Percentiles rank a stretch among this genome's conserved stretches.
phyloP scores from a whole-genome alignment of 2,888 invertebrate species.

The Isoperla grammatica region DNA sequence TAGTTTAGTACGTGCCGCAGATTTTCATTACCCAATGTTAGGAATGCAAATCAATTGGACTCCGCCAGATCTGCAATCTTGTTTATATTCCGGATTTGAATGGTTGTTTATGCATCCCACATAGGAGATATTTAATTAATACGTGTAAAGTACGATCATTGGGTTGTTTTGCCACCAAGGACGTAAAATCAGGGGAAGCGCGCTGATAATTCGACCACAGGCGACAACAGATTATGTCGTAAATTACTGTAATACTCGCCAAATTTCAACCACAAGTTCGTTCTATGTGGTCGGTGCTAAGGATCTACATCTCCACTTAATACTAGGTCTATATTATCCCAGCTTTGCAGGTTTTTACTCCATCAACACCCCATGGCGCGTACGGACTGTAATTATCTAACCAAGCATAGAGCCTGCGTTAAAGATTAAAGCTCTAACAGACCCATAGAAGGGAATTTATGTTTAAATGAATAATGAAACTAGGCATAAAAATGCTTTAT shows the following conservation, averaged over 20 bases:
- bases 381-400: conserved; percentile 12
- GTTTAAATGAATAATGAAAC: conserved; percentile 5
- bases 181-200: no score
- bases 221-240: conserved; percentile 24
- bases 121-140: no score
- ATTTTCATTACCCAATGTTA: no score
- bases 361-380: conserved; percentile 14
- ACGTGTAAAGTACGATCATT: no score
- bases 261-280: conserved; percentile 5
- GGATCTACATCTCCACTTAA: conserved; percentile 14
- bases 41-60: no score
- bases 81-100: no score
- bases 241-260: conserved; percentile 20
- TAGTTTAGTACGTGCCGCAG: no score
- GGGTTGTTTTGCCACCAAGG: no score
- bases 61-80: no score
- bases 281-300: conserved; percentile 1
- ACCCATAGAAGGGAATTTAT: conserved; percentile 5
- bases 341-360: conserved; percentile 14
- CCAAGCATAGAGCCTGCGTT: conserved; percentile 1
- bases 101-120: no score
- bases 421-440: conserved; percentile 1
- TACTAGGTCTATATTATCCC: conserved; percentile 13
- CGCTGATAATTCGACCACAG: not conserved
- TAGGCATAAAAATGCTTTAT: conserved; percentile 3